Evolutionary conservation across 1,140 invertebrate species (phyloP).

Genomic region (Drosophila tsacasi): DNA sequence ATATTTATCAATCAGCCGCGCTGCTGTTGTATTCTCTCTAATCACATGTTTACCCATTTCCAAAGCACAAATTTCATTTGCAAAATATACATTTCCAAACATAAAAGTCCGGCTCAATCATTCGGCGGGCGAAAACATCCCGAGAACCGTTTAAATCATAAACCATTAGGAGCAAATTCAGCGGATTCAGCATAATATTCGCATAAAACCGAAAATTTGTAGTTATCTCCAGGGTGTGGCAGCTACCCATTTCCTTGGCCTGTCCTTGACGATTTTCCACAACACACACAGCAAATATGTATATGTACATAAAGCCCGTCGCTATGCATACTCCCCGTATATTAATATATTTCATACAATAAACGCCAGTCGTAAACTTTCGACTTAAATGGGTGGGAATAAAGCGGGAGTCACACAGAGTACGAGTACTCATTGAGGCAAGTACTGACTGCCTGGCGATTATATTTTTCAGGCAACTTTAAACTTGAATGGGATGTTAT

Average conservation of each 20-base stretch:
- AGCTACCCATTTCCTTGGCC: slow-evolving; percentile 57
- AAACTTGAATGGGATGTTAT: background rate
- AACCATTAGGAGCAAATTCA: slow-evolving; percentile 62
- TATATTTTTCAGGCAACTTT: background rate
- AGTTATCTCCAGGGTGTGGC: slow-evolving; percentile 16
- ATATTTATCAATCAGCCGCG: slow-evolving; percentile 28
- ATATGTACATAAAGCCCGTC: background rate
- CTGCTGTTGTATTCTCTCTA: slow-evolving; percentile 15
- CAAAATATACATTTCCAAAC: slow-evolving; percentile 30
- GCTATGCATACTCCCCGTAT: slow-evolving; percentile 35
- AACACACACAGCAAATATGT: slow-evolving; percentile 6
- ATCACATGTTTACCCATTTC: slow-evolving; percentile 37
- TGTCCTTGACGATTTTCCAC: slow-evolving; percentile 49
- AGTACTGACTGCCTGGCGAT: background rate
- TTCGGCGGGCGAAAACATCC: slow-evolving; percentile 27
- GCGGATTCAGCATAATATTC: slow-evolving; percentile 79
- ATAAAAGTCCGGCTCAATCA: slow-evolving; percentile 43
- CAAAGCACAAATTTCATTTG: slow-evolving; percentile 47
- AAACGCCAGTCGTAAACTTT: slow-evolving; percentile 70
- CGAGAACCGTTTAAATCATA: slow-evolving; percentile 72
- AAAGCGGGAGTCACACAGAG: slow-evolving; percentile 10
- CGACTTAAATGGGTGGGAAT: slow-evolving; percentile 35
- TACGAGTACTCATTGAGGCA: slow-evolving; percentile 19
- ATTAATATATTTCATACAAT: slow-evolving; percentile 69
- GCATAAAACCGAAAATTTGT: slow-evolving; percentile 76